phyloP scores from a whole-genome alignment of 2,113 vertebrate species.

The Oriolus oriolus region DNA sequence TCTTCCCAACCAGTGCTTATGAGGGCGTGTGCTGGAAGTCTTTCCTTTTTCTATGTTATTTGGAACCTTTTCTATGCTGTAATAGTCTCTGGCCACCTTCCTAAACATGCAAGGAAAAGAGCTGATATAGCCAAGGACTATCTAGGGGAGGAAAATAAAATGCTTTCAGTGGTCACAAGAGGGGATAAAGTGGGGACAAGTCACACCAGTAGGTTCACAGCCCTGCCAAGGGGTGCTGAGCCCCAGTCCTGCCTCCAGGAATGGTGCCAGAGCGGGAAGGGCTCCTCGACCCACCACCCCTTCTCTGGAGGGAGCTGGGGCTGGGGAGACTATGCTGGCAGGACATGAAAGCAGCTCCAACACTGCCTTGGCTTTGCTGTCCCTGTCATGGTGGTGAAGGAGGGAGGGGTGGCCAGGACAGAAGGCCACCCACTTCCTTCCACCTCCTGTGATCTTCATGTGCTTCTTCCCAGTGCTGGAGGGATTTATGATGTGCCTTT shows the following conservation, averaged over 20 bases:
- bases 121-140: background rate
- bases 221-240: background rate
- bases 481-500: background rate
- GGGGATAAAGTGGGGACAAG: background rate
- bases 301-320: background rate
- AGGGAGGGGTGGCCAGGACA: background rate
- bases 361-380: background rate
- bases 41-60: background rate
- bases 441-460: background rate
- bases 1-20: background rate
- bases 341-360: background rate
- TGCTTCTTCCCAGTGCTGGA: background rate
- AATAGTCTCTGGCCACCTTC: background rate
- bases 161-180: background rate
- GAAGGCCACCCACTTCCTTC: background rate
- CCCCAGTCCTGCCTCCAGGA: background rate
- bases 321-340: background rate
- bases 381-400: background rate
- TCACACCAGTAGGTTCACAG: background rate
- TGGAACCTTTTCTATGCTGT: background rate
- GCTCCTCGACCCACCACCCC: background rate
- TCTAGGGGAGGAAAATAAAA: background rate
- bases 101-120: background rate
- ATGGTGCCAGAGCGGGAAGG: background rate
- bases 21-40: background rate